These are phyloP conservation scores for Clarias macrocephalus DNA, from an alignment of 2,113 vertebrate species.

Conservation along the genomic window DNA sequence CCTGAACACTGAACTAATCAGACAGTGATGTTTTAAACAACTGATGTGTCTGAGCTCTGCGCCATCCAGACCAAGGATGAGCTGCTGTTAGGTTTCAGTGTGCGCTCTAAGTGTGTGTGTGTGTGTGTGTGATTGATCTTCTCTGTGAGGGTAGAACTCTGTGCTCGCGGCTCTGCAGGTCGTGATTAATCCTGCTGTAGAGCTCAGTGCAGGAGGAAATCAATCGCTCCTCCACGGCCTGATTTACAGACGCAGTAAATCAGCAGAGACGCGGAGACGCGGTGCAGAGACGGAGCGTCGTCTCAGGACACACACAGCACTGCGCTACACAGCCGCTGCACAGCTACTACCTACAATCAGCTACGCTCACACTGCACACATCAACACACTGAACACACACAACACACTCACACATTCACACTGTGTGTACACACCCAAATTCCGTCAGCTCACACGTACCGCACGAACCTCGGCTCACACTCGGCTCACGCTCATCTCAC, in stretches of 20 bases:
- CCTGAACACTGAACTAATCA: too few relatives aligned
- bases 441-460: too few relatives aligned
- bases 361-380: not conserved
- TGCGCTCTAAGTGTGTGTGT: slow-evolving; percentile 21
- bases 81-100: slow-evolving; percentile 35
- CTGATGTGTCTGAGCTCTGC: not conserved
- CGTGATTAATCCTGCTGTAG: slow-evolving; percentile 12
- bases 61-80: not conserved
- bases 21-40: too few relatives aligned
- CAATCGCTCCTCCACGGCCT: not conserved
- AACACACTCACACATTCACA: not conserved
- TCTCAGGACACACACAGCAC: too few relatives aligned
- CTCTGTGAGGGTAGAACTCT: slow-evolving; percentile 16
- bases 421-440: not conserved
- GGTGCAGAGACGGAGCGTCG: not conserved
- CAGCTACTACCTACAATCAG: not conserved
- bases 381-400: too few relatives aligned
- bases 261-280: not conserved
- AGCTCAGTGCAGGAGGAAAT: slow-evolving; percentile 17
- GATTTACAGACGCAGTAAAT: slow-evolving; percentile 8
- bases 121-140: slow-evolving; percentile 12
- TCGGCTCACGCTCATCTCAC: too few relatives aligned
- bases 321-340: too few relatives aligned
- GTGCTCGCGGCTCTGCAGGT: not conserved
- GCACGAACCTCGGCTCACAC: too few relatives aligned